Evolutionary conservation across 2,888 invertebrate genomes (phyloP), one percentile per base, ranked within the genome.

Genomic region (Cacoxenus indagator): DNA sequence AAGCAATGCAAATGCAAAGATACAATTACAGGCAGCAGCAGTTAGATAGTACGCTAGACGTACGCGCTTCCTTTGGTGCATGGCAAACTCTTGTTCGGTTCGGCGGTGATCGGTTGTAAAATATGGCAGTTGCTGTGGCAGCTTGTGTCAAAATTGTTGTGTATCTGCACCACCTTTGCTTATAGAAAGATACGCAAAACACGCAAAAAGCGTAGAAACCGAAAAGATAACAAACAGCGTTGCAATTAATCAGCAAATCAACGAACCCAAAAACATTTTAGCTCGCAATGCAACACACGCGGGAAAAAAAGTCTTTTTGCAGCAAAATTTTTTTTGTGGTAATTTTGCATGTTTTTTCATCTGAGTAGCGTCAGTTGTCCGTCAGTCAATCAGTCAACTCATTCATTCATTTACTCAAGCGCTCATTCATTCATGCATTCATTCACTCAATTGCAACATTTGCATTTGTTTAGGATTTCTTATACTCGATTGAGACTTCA

Each of bases 181-280:
- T 24, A 11, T 26, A 55, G 17, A 24, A 55, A 55, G 48, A 48
- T 19, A 48, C 19, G 17, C 55, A 54, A 31, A 31, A 31, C 31
- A 31, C 31, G 31, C 54, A 29, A 24, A 57, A 57, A 57, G 29
- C 27, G 29, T 57, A 29, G 29, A 27, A 29, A 27, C 27, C 57
- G n/a, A n/a, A n/a, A n/a, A n/a, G n/a, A n/a, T n/a, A 29, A 29
- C 57, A 17, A 3, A 29, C 29, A 27, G 27, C 29, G 57, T 26
- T 62, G 61, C 61, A 62, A 62, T 62, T 29, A 62, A 62, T 62
- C 61, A 62, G 61, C 45, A 43, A 62, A 43, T 5, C 61, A 62
- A 62, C 61, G 61, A 62, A 62, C 43, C 61, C 31, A 43, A 62
- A n/a, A n/a, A 62, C 51, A 37, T 37, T 37, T 37, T 14, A 37